Evolutionary conservation across 1,140 invertebrate species (phyloP).

Genomic region (Macrostomum lignano): DNA sequence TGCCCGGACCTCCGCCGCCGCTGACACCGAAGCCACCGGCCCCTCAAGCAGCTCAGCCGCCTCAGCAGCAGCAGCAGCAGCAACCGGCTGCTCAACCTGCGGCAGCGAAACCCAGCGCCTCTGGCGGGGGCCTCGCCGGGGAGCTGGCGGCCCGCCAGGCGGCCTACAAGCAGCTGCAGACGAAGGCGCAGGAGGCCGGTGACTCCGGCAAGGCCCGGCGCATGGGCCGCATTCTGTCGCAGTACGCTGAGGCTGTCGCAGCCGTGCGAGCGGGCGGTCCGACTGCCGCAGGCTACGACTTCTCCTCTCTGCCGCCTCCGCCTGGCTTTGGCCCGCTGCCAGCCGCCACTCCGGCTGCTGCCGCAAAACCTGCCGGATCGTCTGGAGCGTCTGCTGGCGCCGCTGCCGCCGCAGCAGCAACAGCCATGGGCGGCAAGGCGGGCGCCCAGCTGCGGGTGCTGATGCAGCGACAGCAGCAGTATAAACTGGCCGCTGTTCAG

Average conservation of each 20-base stretch:
- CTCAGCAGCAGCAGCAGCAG: background rate
- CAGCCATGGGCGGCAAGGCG: too few species aligned
- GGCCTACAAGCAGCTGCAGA: conserved; percentile 39
- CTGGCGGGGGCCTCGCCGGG: conserved; percentile 22
- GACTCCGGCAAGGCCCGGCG: conserved; percentile 56
- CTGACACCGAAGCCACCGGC: background rate
- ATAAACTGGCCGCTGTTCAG: too few species aligned
- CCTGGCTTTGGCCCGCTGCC: too few species aligned
- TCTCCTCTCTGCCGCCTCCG: too few species aligned
- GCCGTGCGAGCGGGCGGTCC: too few species aligned
- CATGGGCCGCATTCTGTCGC: conserved; percentile 48
- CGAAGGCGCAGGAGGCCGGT: conserved; percentile 40
- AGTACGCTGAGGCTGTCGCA: background rate
- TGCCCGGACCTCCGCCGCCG: background rate
- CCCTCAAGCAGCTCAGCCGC: background rate
- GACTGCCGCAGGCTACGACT: too few species aligned
- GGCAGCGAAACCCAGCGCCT: background rate
- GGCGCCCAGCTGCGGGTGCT: too few species aligned
- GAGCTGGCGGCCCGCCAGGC: conserved; percentile 51
- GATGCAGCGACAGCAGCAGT: too few species aligned
- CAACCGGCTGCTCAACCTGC: background rate
- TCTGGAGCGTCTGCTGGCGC: too few species aligned
- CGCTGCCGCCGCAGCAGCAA: too few species aligned
- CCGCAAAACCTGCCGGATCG: too few species aligned
- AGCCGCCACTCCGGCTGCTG: too few species aligned